These are phyloP conservation scores for Theodoxus fluviatilis DNA, from an alignment of 2,888 invertebrate genomes.

Conservation along the genomic window DNA sequence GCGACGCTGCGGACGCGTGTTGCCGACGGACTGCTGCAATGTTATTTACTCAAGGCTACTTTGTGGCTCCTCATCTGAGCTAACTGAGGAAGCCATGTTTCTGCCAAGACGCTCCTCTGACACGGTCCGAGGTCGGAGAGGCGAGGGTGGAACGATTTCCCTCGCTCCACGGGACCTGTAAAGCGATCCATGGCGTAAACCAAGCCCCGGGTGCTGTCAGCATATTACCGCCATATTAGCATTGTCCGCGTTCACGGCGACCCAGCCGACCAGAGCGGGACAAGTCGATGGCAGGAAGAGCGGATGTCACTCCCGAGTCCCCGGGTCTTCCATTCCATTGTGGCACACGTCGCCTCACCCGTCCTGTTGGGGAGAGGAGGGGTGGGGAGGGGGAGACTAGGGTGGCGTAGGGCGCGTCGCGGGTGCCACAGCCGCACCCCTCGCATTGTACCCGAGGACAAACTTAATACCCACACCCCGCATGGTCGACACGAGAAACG, in stretches of 20 bases:
- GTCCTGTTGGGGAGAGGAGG: too few species aligned
- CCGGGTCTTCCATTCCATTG: conserved; percentile 7
- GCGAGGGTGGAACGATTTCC: too few species aligned
- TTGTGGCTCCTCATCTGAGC: too few species aligned
- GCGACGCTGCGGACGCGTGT: too few species aligned
- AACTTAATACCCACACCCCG: conserved; percentile 21
- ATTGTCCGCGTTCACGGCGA: conserved; percentile 22
- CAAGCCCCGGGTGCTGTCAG: conserved; percentile 10
- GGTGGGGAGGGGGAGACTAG: too few species aligned
- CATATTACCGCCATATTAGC: background rate
- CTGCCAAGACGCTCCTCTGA: too few species aligned
- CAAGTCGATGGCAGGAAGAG: background rate
- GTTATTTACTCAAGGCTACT: too few species aligned
- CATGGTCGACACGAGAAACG: conserved; percentile 10
- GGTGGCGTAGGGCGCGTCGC: too few species aligned
- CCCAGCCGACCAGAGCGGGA: background rate
- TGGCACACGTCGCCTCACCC: conserved; percentile 1
- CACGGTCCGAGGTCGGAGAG: too few species aligned
- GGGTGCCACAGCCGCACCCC: too few species aligned
- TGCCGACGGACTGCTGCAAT: too few species aligned
- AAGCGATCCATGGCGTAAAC: conserved; percentile 5
- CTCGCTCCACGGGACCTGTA: conserved; percentile 15
- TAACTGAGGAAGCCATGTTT: too few species aligned
- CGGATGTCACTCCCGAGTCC: conserved; percentile 10
- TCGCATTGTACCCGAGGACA: background rate